These are phyloP conservation scores for Trichogramma dendrolimi DNA, from an alignment of 2,888 invertebrate species.

Conservation along the genomic window DNA sequence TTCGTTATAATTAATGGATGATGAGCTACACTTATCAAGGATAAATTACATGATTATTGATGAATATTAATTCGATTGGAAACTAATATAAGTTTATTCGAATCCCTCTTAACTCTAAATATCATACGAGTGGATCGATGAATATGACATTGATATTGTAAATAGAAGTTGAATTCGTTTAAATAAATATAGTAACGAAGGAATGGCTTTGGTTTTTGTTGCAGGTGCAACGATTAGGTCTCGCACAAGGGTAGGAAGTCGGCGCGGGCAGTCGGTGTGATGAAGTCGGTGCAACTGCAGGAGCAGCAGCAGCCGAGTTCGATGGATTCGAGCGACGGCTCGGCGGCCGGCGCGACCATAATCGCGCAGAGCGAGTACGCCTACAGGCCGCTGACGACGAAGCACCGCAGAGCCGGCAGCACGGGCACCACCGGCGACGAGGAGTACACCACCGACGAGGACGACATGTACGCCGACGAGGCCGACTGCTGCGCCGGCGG, in stretches of 20 bases:
- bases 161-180: no score
- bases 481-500: conserved; percentile 47
- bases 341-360: conserved; percentile 29
- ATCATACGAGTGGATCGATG: no score
- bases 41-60: no score
- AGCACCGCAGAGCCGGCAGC: conserved; percentile 49
- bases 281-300: conserved; percentile 42
- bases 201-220: no score
- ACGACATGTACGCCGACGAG: conserved; percentile 53
- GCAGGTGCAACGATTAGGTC: no score
- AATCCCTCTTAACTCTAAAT: no score
- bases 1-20: no score
- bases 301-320: conserved; percentile 36
- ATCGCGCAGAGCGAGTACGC: conserved; percentile 43
- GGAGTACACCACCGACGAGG: conserved; percentile 56
- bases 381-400: conserved; percentile 46
- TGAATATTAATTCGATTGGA: no score
- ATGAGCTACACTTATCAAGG: no score
- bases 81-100: no score
- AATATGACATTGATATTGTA: no score
- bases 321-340: conserved; percentile 45
- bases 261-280: conserved; percentile 13
- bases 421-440: conserved; percentile 58
- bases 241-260: background rate
- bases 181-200: no score